Percentiles rank a stretch among this genome's conserved stretches.
phyloP scores from a whole-genome alignment of 2,113 vertebrate species.

The Coregonus clupeaformis region DNA sequence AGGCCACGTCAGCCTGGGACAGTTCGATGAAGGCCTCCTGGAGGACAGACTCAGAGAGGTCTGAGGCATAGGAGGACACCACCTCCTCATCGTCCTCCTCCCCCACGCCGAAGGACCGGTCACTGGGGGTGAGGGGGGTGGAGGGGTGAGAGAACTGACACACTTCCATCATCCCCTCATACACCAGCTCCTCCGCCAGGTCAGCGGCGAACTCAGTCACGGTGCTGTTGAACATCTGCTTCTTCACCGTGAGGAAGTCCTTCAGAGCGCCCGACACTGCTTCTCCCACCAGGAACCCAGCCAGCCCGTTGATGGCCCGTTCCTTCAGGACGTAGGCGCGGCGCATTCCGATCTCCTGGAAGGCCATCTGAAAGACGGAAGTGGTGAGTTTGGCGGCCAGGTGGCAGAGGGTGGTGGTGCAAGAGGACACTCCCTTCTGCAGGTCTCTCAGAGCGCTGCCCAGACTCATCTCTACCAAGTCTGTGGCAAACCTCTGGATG shows the following conservation, averaged over 20 bases:
- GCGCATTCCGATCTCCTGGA: slow-evolving; percentile 92
- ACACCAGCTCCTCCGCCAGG: slow-evolving; percentile 93
- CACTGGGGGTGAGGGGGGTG: slow-evolving; percentile 75
- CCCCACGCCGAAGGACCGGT: slow-evolving; percentile 77
- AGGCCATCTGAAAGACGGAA: slow-evolving; percentile 94
- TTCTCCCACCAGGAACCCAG: slow-evolving; percentile 88
- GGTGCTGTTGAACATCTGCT: slow-evolving; percentile 90
- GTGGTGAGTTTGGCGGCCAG: slow-evolving; percentile 90
- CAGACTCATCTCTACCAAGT: slow-evolving; percentile 93
- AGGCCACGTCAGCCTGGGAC: slow-evolving; percentile 89
- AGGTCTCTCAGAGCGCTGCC: slow-evolving; percentile 92
- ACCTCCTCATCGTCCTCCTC: slow-evolving; percentile 84
- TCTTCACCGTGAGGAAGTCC: slow-evolving; percentile 88
- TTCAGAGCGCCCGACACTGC: slow-evolving; percentile 88
- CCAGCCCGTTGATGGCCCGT: slow-evolving; percentile 87
- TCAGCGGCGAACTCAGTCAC: slow-evolving; percentile 89
- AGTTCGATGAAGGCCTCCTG: slow-evolving; percentile 98
- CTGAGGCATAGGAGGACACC: slow-evolving; percentile 89
- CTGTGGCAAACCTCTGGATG: slow-evolving; percentile 91
- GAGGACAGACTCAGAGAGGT: slow-evolving; percentile 95
- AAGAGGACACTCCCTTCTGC: slow-evolving; percentile 91
- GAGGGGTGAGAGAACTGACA: slow-evolving; percentile 94
- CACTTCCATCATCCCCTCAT: slow-evolving; percentile 98
- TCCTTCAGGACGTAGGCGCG: slow-evolving; percentile 85
- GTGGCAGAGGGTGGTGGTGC: slow-evolving; percentile 90